Base-by-base conservation (phyloP, 2,888 invertebrate species). In the Scrobipalpa costella region DNA sequence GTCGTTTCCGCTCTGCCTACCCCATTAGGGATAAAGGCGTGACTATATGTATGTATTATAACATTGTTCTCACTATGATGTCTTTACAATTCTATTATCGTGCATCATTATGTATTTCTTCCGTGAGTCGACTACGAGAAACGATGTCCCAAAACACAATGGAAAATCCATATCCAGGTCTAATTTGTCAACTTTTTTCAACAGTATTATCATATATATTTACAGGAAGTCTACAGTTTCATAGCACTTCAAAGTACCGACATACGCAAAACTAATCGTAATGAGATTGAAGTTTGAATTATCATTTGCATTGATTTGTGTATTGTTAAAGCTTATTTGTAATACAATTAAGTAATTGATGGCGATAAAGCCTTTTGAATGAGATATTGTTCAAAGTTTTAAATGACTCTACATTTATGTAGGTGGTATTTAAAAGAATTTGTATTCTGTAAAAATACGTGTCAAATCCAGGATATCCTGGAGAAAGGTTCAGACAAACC, bases 271-370 rank as follows among this genome's bases (percentile, higher is more conserved):
- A 0, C 11, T 17, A 21, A 57, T 52, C 36, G 6, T 36, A 61
- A 61, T 61, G 38, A 61, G 61, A 19, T 1, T 2, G 34, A 15
- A 27, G 15, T 13, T n/a, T 47, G 47, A 44, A 9, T 47, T 13
- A 36, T 57, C 17, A 52, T 55, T 63, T 60, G 34, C 50, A 59
- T 64, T n/a, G 50, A 11, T 36, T 19, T 38, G 5, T 58, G 8
- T 52, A 63, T 64, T 65, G 65, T 58, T 73, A 73, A 71, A 64
- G 71, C 72, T 73, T 73, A 76, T 79, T 81, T 76, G 73, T 73
- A 78, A 79, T 74, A 78, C 80, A 81, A 84, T 81, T 75, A 78
- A 74, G 73, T 44, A 7, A 59, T 59, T 27, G 57, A 57, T 19
- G 57, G 38, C 38, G 55, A 3, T 8, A 34, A n/a, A 55, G 27